These are phyloP conservation scores for Onychostruthus taczanowskii DNA, from an alignment of 2,113 vertebrate species.

Conservation along the genomic window DNA sequence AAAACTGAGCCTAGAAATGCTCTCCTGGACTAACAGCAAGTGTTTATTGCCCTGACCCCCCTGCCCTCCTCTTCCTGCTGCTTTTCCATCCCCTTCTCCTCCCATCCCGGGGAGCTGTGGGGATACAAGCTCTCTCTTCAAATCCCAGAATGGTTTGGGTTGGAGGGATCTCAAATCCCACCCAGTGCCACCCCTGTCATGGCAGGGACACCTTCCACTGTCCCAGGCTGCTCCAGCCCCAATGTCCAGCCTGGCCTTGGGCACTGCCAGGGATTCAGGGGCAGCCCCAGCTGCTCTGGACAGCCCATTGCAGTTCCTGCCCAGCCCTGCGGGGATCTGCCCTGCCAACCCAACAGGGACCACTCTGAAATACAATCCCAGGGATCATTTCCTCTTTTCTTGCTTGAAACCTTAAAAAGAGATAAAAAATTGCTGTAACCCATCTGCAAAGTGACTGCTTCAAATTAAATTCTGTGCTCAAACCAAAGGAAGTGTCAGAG, in stretches of 20 bases:
- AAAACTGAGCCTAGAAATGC: background rate
- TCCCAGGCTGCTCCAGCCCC: background rate
- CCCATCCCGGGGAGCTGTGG: fast-evolving
- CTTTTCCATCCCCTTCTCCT: background rate
- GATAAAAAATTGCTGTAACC: background rate
- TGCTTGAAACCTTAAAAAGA: background rate
- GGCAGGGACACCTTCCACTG: background rate
- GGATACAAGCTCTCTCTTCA: background rate
- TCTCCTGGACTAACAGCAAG: background rate
- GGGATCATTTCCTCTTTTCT: background rate
- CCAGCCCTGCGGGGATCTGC: background rate
- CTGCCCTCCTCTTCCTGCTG: background rate
- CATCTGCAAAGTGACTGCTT: slow-evolving; percentile 35
- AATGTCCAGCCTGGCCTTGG: background rate
- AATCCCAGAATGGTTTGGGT: fast-evolving
- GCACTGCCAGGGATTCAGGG: background rate
- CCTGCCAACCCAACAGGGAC: background rate
- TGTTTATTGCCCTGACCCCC: background rate
- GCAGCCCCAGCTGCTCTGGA: background rate
- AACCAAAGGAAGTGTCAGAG: background rate
- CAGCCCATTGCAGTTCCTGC: background rate
- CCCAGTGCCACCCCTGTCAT: background rate
- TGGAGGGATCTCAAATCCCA: background rate
- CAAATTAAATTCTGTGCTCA: slow-evolving; percentile 21
- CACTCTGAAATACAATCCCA: background rate